Base-by-base conservation (phyloP, 2,113 vertebrate genomes). In the Oreochromis tanganicae region DNA sequence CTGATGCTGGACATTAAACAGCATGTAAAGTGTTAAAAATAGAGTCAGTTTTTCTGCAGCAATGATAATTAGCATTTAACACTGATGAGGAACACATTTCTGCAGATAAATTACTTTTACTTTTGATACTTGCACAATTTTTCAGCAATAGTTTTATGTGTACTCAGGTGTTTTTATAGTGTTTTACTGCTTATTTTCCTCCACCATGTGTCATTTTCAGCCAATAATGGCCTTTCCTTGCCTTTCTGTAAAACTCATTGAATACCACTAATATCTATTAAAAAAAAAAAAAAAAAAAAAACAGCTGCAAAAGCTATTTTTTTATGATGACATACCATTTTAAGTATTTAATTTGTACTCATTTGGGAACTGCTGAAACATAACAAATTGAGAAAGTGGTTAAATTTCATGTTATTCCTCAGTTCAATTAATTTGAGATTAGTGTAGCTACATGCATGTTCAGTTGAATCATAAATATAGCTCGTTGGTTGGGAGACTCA, bases 281-380 rank as follows among this genome's bases (percentile, higher is more conserved):
- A 0, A 19, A 61, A 19, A 21, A 21, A 21, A 19, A 61, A 19
- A 21, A 21, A 21, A 36, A 3, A 38, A 11, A 59, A 19, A 16
- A 63, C 3, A 19, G 0, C 16, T 36, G 29, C 16, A 63, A 63
- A 19, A 63, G 59, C 1, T 63, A 0, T 0, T 34, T 63, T 61
- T 36, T 34, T 59, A 36, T 19, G 59, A 19, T 34, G 29, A 63
- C 36, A 1, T 41, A 68, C 63, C 12, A 24, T 71, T 71, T 71
- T 71, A 68, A 36, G 7, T 41, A 38, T 41, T 41, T 41, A 0
- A 7, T 68, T 68, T 41, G 13, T 1, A 13, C 34, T 41, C 17
- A 68, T 68, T 41, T 41, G 36, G 36, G 36, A 21, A 21, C 2
- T 68, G 36, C 36, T 41, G 34, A 41, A 41, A 41, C 36, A 24